Conservation (phyloP, 2,888 invertebrate genomes). For the Stenurella melanura region DNA sequence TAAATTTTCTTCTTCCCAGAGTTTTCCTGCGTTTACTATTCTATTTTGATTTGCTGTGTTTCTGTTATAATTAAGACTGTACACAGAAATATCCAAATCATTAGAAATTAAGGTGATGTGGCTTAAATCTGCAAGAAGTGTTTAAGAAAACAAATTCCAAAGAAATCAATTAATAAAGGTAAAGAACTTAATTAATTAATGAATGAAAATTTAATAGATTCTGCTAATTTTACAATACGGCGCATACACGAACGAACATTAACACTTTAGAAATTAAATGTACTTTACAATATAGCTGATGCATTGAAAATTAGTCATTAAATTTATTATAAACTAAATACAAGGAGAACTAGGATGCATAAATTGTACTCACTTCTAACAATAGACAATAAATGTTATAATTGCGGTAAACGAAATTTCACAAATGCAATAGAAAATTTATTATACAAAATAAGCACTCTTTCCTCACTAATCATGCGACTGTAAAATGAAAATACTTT, state of each 20-base stretch:
- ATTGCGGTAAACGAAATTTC: constrained; percentile 20
- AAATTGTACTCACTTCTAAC: constrained; percentile 29
- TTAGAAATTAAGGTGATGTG: too few species aligned
- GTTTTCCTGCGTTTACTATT: too few species aligned
- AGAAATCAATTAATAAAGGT: neutral
- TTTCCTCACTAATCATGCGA: constrained; percentile 22
- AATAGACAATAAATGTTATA: constrained; percentile 29
- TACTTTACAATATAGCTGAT: neutral
- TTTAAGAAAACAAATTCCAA: too few species aligned
- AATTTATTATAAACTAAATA: constrained; percentile 3
- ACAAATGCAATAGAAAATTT: constrained; percentile 32
- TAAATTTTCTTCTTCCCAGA: too few species aligned
- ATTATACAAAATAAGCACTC: constrained; percentile 30
- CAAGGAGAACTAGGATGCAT: constrained; percentile 21
- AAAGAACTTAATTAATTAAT: neutral
- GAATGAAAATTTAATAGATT: neutral
- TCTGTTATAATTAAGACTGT: too few species aligned
- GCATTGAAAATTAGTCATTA: neutral
- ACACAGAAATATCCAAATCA: too few species aligned
- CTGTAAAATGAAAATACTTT: constrained; percentile 37
- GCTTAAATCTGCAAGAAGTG: too few species aligned
- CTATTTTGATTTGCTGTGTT: too few species aligned
- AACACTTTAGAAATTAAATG: neutral
- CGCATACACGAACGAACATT: neutral
- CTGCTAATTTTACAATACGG: neutral